These are phyloP conservation scores for Drosophila emarginata DNA, from an alignment of 2,888 invertebrate species.

Conservation along the genomic window DNA sequence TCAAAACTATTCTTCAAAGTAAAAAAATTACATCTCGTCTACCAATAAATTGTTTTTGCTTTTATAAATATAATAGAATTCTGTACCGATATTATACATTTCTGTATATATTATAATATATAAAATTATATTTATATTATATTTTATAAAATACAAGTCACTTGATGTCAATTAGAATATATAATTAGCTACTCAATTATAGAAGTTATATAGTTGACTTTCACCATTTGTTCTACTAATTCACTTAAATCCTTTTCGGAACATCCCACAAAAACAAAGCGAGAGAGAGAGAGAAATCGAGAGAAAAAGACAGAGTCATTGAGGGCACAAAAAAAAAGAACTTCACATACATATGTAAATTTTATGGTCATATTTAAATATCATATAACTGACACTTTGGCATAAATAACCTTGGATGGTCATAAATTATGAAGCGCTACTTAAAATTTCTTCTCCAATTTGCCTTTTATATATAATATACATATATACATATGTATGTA, in stretches of 20 bases:
- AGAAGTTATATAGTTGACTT: background rate
- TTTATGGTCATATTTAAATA: slow-evolving; percentile 58
- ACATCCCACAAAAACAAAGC: slow-evolving; percentile 38
- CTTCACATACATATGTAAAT: slow-evolving; percentile 21
- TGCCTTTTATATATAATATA: background rate
- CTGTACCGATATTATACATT: no score
- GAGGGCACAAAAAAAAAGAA: background rate
- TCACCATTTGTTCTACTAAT: background rate
- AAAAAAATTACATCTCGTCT: no score
- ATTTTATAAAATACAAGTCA: no score
- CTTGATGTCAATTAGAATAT: no score
- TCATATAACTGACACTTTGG: slow-evolving; percentile 58
- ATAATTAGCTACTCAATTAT: no score
- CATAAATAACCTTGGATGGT: slow-evolving; percentile 60
- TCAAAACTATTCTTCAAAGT: no score
- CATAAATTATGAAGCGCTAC: slow-evolving; percentile 57
- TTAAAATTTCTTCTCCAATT: slow-evolving; percentile 38
- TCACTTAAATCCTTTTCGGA: background rate
- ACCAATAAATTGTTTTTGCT: no score
- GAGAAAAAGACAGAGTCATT: background rate
- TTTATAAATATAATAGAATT: no score
- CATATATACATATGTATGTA: background rate
- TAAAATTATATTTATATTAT: no score
- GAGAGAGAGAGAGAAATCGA: background rate
- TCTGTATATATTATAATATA: no score